Conservation (phyloP, 2,113 vertebrate genomes). For the Scomber scombrus region DNA sequence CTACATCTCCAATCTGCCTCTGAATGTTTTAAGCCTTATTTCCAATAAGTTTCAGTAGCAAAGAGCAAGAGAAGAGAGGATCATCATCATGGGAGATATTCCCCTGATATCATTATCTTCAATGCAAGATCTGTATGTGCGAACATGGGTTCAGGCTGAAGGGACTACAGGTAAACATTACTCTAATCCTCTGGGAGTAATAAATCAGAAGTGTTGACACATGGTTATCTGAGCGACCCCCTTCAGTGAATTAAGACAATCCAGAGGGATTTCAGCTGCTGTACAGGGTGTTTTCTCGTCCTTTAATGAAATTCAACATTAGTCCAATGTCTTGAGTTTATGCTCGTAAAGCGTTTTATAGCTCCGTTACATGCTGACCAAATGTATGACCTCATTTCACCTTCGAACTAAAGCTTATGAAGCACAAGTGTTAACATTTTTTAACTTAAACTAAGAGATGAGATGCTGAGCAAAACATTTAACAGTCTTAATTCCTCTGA, state of each 20-base stretch:
- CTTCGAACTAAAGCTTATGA: not conserved
- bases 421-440: not conserved
- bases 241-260: slow-evolving; percentile 61
- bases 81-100: slow-evolving; percentile 35
- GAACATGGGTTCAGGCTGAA: slow-evolving; percentile 35
- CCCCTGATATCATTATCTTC: slow-evolving; percentile 49
- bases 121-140: slow-evolving; percentile 36
- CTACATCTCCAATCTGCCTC: slow-evolving; percentile 1
- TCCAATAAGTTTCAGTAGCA: slow-evolving; percentile 6
- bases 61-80: not conserved
- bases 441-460: not conserved
- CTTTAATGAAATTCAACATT: slow-evolving; percentile 51
- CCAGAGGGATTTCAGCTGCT: slow-evolving; percentile 46
- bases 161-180: slow-evolving; percentile 57
- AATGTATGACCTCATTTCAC: not conserved
- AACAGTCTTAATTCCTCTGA: not conserved
- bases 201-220: slow-evolving; percentile 66
- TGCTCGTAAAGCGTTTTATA: not conserved
- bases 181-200: slow-evolving; percentile 53
- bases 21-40: not conserved
- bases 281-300: slow-evolving; percentile 39
- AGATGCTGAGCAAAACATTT: not conserved
- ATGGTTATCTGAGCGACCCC: slow-evolving; percentile 40
- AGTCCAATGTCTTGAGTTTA: slow-evolving; percentile 10
- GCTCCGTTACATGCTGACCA: not conserved